Evolutionary conservation across 2,113 vertebrate species (phyloP), one percentile per base, ranked within the genome.

Genomic region (Hystrix cristata): DNA sequence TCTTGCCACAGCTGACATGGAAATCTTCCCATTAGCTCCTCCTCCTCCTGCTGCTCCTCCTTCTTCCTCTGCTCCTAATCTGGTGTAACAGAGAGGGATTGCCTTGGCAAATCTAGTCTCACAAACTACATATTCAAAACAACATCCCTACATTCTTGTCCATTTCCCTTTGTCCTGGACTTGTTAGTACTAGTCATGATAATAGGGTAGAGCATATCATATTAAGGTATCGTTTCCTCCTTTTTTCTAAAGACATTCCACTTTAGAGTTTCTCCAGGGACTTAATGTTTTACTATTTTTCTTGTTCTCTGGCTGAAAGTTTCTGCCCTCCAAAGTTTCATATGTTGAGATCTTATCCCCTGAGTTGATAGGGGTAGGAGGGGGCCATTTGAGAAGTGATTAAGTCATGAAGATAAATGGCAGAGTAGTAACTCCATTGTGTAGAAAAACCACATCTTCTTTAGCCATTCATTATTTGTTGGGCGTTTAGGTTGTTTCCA

Each of bases 231-330:
- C 74, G 16, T 86, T 76, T 23, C 16, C 23, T 62, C 7, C 48
- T 2, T 15, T 94, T 65, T 87, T 55, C 65, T 86, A 62, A 89
- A 83, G 51, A 31, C 10, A 69, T 3, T 7, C 0, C 3, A 3
- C 18, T 94, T 89, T 89, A 74, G 15, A 65, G 59, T 90, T 57
- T 87, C 31, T 74, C 60, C 43, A 55, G 14, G 14, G 14, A 5
- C 18, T 88, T 90, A 69, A 8, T 93, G 16, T 76, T 95, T 82
- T 76, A 21, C 21, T 46, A 11, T 69, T 86, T 43, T 92, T 83
- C 27, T 87, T 74, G 4, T 74, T 86, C 34, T 83, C n/a, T 53
- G 64, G 53, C 3, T 57, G 10, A 95, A 67, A 19, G 7, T 65
- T 74, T 59, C 67, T 38, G 10, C 6, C 13, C 51, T 60, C 23